These are phyloP conservation scores for Thecocarcelia acutangulata DNA, from an alignment of 2,888 invertebrate genomes.

Conservation along the genomic window DNA sequence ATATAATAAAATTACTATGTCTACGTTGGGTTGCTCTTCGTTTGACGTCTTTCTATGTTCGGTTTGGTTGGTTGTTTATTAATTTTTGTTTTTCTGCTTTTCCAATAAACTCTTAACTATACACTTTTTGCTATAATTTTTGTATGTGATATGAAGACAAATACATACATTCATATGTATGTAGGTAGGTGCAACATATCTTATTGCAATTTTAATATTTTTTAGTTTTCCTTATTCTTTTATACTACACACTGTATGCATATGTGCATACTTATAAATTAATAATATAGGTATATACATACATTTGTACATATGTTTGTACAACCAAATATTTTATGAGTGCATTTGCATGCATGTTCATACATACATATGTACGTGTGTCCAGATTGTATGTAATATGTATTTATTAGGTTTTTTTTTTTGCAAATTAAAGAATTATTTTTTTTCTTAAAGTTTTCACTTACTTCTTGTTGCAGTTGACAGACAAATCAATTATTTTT, in stretches of 20 bases:
- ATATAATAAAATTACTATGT: constrained; percentile 57
- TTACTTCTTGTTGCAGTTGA: constrained; percentile 57
- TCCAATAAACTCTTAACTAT: constrained; percentile 42
- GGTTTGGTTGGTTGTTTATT: constrained; percentile 20
- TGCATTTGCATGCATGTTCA: neutral
- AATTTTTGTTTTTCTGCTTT: constrained; percentile 35
- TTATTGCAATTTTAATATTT: constrained; percentile 51
- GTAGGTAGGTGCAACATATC: constrained; percentile 9
- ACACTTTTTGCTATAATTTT: constrained; percentile 34
- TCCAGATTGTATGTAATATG: constrained; percentile 44
- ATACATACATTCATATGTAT: neutral
- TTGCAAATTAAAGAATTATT: neutral
- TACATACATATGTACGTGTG: constrained; percentile 11
- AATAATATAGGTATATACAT: neutral
- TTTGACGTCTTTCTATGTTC: constrained; percentile 37
- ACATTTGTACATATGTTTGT: neutral
- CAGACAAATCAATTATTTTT: constrained; percentile 12
- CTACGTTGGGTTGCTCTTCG: constrained; percentile 48
- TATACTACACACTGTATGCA: constrained; percentile 2
- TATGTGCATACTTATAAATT: neutral
- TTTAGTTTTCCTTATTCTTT: constrained; percentile 43
- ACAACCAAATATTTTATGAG: neutral
- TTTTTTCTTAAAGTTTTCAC: constrained; percentile 39
- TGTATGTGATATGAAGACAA: neutral
- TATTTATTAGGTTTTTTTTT: constrained; percentile 29